Conservation (phyloP, 2,888 invertebrate genomes). For the Podabrus alpinus region DNA sequence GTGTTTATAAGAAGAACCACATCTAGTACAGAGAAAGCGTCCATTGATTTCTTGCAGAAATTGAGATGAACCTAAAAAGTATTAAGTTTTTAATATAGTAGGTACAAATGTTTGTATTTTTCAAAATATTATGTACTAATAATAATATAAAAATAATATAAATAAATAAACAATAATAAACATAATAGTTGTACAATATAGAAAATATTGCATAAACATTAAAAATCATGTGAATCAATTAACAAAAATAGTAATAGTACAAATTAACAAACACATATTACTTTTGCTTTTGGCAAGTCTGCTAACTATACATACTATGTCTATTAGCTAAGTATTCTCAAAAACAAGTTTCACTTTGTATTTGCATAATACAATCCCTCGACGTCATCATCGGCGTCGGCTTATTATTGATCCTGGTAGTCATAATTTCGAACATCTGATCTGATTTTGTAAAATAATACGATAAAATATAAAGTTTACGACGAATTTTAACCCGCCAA, state of each 20-base stretch:
- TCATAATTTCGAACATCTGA: no score
- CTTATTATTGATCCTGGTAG: not conserved
- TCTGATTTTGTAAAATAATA: no score
- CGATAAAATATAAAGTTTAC: no score
- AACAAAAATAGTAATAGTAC: no score
- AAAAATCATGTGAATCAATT: no score
- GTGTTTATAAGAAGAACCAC: constrained; percentile 22
- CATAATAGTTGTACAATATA: not conserved
- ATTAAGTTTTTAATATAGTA: not conserved
- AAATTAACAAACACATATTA: not conserved
- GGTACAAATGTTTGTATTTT: no score
- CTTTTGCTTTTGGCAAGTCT: no score
- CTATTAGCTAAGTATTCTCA: not conserved
- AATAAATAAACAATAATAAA: not conserved
- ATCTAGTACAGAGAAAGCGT: constrained; percentile 8
- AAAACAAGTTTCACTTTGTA: not conserved
- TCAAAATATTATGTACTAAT: not conserved
- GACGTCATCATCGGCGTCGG: not conserved
- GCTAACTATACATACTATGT: not conserved
- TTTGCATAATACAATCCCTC: not conserved
- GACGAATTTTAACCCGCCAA: no score
- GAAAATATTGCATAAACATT: not conserved
- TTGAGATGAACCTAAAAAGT: not conserved
- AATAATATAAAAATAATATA: not conserved
- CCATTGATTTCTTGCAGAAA: constrained; percentile 1